Base-by-base conservation (phyloP, 2,888 invertebrate genomes). In the Baronia brevicornis region DNA sequence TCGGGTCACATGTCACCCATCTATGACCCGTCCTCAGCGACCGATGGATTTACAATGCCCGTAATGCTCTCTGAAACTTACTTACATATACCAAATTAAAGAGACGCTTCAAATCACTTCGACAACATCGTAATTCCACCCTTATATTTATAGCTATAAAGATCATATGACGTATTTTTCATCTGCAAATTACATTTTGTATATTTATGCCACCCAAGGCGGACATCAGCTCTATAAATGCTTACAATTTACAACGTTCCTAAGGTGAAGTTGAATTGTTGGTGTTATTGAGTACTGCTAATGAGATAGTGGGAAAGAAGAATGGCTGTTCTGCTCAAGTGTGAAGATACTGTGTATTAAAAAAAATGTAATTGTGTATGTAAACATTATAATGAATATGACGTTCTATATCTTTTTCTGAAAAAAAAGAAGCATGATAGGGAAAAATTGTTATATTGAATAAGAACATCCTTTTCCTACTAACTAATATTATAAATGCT, bases 221-320 rank as follows among this genome's bases (percentile, higher is more conserved):
- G 75, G 51, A 45, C 56, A 54, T 57, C 57, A 63, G 54, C 59
- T 59, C 73, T 69, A 77, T 77, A 78, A 78, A 78, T 69, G 78
- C 56, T 53, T 58, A 68, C 73, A 70, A 75, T 78, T 78, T 78
- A 77, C 70, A 70, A 69, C 68, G 62, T 62, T 63, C 71, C 65
- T 69, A 66, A 66, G 56, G 61, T 65, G 64, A 72, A 69, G 68
- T 74, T 74, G 73, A 77, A 69, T 77, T 77, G 69, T 71, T 66
- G 56, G 56, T 53, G 62, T 66, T 61, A 66, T 70, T 70, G 67
- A 51, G 54, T 57, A 54, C 53, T 63, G 48, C 53, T 58, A 60
- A 62, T 65, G 61, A 66, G 55, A 54, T 51, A 56, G 53, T 54
- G 47, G 15, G 29, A 26, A 53, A 54, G 51, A 60, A 52, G 61